Conservation (phyloP, 2,888 invertebrate genomes). For the Gibbula magus region DNA sequence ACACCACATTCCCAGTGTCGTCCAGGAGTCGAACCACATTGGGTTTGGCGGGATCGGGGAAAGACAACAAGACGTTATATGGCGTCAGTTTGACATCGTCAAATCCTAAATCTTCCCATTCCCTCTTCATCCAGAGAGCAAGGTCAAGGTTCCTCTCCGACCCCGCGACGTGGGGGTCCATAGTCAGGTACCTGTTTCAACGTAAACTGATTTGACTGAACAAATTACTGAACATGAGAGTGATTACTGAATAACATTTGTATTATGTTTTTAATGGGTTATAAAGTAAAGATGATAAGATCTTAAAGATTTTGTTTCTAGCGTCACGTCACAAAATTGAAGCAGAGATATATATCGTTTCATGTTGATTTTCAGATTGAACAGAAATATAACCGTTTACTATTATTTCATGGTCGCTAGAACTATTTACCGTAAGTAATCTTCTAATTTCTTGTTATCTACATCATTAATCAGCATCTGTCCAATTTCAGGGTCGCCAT, state of each 20-base stretch:
- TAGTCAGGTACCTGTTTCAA: neutral
- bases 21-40: constrained; percentile 44
- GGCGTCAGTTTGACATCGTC: constrained; percentile 57
- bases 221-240: no score
- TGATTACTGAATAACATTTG: no score
- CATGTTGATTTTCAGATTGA: no score
- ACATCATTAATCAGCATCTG: constrained; percentile 50
- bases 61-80: constrained; percentile 63
- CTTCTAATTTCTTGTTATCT: constrained; percentile 53
- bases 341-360: no score
- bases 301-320: no score
- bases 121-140: constrained; percentile 45
- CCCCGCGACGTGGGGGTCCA: constrained; percentile 68
- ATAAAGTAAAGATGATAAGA: no score
- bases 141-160: constrained; percentile 57
- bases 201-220: no score
- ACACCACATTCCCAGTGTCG: constrained; percentile 39
- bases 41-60: constrained; percentile 45
- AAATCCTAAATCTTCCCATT: constrained; percentile 48
- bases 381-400: no score
- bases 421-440: constrained; percentile 55
- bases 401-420: no score
- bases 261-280: no score
- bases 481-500: constrained; percentile 52
- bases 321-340: no score